Conservation (phyloP, 2,888 invertebrate genomes). For the Sipha maydis region DNA sequence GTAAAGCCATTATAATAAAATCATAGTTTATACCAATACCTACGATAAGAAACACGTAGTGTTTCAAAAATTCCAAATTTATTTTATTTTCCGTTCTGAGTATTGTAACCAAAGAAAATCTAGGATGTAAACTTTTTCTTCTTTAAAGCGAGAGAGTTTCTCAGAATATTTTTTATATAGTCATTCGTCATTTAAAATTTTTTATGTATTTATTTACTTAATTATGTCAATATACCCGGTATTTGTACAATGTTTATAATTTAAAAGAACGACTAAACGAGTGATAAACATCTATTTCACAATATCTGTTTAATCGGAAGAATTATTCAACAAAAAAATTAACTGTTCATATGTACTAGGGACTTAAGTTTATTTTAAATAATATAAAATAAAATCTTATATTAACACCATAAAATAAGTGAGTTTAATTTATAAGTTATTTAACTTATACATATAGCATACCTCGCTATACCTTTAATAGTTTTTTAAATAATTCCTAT, state of each 20-base stretch:
- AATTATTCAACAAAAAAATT: neutral
- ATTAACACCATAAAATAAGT: neutral
- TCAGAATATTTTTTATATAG: neutral
- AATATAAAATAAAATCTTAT: neutral
- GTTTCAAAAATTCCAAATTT: neutral
- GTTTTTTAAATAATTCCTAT: too few species aligned
- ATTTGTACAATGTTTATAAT: too few species aligned
- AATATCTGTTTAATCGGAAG: neutral
- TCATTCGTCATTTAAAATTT: neutral
- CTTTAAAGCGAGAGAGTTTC: neutral
- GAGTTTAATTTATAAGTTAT: too few species aligned
- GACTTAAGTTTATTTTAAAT: conserved; percentile 1
- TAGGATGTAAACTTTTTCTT: neutral
- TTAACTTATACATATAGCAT: too few species aligned
- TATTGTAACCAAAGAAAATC: neutral
- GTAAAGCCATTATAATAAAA: conserved; percentile 35
- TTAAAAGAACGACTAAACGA: too few species aligned
- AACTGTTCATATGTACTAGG: neutral
- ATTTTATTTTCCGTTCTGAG: neutral
- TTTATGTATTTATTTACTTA: too few species aligned
- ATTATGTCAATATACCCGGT: too few species aligned
- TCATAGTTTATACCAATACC: conserved; percentile 10
- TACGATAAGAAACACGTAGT: neutral
- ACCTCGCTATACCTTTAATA: too few species aligned
- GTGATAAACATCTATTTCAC: neutral